Base-by-base conservation (phyloP, 2,797 vertebrate species). In the Enteromius fasciolatus region DNA sequence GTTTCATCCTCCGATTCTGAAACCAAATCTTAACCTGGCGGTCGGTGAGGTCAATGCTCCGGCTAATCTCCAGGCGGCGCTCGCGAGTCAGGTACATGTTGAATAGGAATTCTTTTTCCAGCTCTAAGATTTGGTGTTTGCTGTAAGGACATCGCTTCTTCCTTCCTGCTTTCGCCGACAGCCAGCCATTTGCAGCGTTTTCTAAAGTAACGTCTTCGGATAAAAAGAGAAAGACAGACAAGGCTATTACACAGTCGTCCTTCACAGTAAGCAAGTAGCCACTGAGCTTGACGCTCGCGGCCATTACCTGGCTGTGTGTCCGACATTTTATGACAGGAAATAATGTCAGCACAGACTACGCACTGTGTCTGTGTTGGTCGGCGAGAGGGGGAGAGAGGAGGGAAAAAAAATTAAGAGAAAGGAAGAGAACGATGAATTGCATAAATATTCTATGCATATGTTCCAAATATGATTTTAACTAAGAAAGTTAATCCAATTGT, bases 61-160 rank as follows among this genome's bases (percentile, higher is more conserved):
- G 23, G 85, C 84, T 88, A 86, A 86, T 92, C 95, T 96, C 93
- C 90, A 95, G 94, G 93, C 89, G 95, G 95, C 94, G 94, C 93
- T 94, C 92, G 91, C 82, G 86, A 75, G 86, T 89, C 85, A 90
- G 84, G 80, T 90, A 89, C 67, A 70, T 54, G 52, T 81, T 68
- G 80, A 87, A 80, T n/a, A 87, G 64, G 33, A 84, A 88, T 77
- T 87, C 84, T 12, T 90, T 25, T 46, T 68, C 63, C 76, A 81
- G 88, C 54, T 87, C 86, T 9, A 89, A 3, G 7, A 84, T 88
- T 64, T 90, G 87, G 41, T 86, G 69, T 77, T 78, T 79, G 72
- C 44, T 73, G 75, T 72, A 85, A 7, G 81, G 84, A 46, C 88
- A 85, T 46, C 44, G 63, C 54, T 87, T 86, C 78, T 83, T 90